These are phyloP conservation scores for Tricholaema leucomelas DNA, from an alignment of 2,113 vertebrate genomes.

Conservation along the genomic window DNA sequence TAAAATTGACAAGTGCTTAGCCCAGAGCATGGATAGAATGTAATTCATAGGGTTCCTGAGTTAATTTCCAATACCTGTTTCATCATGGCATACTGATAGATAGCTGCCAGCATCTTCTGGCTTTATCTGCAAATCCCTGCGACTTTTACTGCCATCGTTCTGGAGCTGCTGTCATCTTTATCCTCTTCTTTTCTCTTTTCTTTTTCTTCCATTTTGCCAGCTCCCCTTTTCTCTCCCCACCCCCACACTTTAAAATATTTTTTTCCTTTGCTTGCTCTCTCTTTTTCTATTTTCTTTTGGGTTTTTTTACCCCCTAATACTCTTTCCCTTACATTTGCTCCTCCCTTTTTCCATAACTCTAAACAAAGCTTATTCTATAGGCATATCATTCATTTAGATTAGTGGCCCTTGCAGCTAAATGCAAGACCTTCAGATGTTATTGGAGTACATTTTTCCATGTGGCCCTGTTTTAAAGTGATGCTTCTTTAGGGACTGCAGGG, in stretches of 20 bases:
- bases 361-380: constrained; percentile 63
- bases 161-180: background rate
- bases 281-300: too few species aligned
- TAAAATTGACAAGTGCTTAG: constrained; percentile 87
- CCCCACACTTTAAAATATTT: background rate
- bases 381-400: constrained; percentile 78
- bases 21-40: constrained; percentile 83
- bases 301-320: background rate
- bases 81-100: constrained; percentile 79
- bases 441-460: constrained; percentile 80
- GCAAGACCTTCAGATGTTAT: constrained; percentile 86
- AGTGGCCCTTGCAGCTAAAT: constrained; percentile 72
- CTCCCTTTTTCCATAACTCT: constrained; percentile 73
- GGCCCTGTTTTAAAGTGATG: constrained; percentile 78
- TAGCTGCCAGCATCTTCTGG: constrained; percentile 74
- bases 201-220: background rate
- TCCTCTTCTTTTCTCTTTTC: background rate
- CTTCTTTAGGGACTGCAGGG: constrained; percentile 77
- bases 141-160: constrained; percentile 65
- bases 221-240: background rate
- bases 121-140: constrained; percentile 74
- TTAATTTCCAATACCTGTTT: constrained; percentile 87
- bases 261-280: background rate
- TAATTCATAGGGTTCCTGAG: constrained; percentile 81
- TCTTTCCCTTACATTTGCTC: constrained; percentile 51